phyloP scores from a whole-genome alignment of 2,888 invertebrate species.

The Rutpela maculata region DNA sequence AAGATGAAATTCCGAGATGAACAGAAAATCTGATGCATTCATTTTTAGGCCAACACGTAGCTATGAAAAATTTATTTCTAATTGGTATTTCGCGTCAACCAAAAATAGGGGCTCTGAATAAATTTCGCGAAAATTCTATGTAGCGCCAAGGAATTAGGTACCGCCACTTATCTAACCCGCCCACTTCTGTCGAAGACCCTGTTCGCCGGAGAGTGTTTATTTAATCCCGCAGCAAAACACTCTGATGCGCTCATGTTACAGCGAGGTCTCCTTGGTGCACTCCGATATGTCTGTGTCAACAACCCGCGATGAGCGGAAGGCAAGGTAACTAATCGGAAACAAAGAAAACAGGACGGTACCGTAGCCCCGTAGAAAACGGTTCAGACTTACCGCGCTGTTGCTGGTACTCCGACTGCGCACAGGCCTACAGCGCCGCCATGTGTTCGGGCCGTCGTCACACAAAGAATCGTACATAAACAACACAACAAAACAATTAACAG shows the following conservation, averaged over 20 bases:
- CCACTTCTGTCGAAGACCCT: not conserved
- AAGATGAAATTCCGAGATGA: too few relatives aligned
- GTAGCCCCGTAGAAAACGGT: slow-evolving; percentile 49
- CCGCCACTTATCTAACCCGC: too few relatives aligned
- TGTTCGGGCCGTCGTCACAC: slow-evolving; percentile 67
- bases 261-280: slow-evolving; percentile 42
- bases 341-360: slow-evolving; percentile 58
- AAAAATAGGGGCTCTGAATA: too few relatives aligned
- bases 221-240: not conserved
- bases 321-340: slow-evolving; percentile 58
- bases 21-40: too few relatives aligned
- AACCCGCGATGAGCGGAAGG: slow-evolving; percentile 57
- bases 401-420: slow-evolving; percentile 61
- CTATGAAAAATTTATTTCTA: too few relatives aligned
- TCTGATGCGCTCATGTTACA: slow-evolving; percentile 11
- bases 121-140: too few relatives aligned
- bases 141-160: too few relatives aligned
- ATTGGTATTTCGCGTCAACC: too few relatives aligned
- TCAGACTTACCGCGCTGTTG: slow-evolving; percentile 45
- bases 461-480: slow-evolving; percentile 62
- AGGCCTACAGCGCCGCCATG: slow-evolving; percentile 73
- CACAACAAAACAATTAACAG: slow-evolving; percentile 47
- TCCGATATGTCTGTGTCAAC: slow-evolving; percentile 60
- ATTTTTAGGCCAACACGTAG: too few relatives aligned
- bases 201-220: not conserved